Evolutionary conservation across 2,888 invertebrate genomes (phyloP).

Genomic region (Morpho helenor): DNA sequence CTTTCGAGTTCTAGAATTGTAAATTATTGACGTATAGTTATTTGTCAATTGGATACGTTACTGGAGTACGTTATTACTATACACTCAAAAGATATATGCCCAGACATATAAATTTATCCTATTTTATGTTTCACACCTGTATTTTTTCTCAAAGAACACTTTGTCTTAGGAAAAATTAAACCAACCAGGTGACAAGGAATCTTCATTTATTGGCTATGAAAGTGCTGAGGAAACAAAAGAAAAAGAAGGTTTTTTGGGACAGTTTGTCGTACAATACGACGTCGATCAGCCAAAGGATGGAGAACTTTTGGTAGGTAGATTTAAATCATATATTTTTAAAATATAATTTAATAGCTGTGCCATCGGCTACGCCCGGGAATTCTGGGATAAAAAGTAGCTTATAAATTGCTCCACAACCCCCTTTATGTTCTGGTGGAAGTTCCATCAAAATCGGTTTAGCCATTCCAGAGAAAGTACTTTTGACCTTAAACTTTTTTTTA

Average conservation of each 20-base stretch:
- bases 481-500: too few species aligned
- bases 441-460: background rate
- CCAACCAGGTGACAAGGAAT: constrained; percentile 17
- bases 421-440: background rate
- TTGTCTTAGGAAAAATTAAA: constrained; percentile 28
- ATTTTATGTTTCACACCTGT: too few species aligned
- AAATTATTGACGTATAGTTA: background rate
- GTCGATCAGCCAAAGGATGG: constrained; percentile 76
- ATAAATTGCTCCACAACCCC: background rate
- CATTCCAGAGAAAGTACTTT: too few species aligned
- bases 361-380: background rate
- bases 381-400: background rate
- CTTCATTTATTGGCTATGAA: constrained; percentile 12
- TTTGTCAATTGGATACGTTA: background rate
- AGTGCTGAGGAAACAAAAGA: constrained; percentile 16
- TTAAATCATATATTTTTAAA: background rate
- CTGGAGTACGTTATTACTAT: background rate
- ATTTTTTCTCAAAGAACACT: background rate
- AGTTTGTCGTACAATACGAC: constrained; percentile 82
- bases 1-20: background rate
- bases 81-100: background rate
- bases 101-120: background rate
- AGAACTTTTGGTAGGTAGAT: constrained; percentile 59
- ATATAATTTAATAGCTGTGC: too few species aligned
- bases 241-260: constrained; percentile 64